Evolutionary conservation across 1,140 invertebrate genomes (phyloP).

Genomic region (Philaenus spumarius): DNA sequence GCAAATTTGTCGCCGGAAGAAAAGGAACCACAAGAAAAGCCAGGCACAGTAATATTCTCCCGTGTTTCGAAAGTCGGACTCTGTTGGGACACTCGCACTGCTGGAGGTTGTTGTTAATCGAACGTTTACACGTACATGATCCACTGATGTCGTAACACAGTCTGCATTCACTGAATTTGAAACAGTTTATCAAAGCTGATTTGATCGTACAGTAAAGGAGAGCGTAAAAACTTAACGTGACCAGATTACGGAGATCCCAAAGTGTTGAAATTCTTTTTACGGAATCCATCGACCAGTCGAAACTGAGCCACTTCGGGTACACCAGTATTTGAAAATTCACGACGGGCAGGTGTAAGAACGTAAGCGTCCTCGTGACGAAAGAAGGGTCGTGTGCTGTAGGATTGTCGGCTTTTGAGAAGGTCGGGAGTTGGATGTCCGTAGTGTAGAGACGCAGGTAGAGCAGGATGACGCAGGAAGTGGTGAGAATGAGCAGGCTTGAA

Average conservation of each 20-base stretch:
- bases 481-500: too few relatives aligned
- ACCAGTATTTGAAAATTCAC: slow-evolving; percentile 78
- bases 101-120: slow-evolving; percentile 43
- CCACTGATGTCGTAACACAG: too few relatives aligned
- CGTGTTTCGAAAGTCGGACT: too few relatives aligned
- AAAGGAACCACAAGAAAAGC: slow-evolving; percentile 83
- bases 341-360: slow-evolving; percentile 79
- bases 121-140: slow-evolving; percentile 34
- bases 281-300: slow-evolving; percentile 94
- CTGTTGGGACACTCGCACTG: too few relatives aligned
- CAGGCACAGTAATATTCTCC: slow-evolving; percentile 38
- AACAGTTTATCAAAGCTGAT: not conserved
- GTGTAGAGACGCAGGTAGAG: slow-evolving; percentile 45
- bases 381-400: slow-evolving; percentile 72
- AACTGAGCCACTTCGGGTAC: slow-evolving; percentile 74
- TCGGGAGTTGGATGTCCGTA: slow-evolving; percentile 56
- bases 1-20: slow-evolving; percentile 91
- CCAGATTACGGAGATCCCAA: slow-evolving; percentile 65
- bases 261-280: slow-evolving; percentile 69
- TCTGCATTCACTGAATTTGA: not conserved
- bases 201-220: not conserved
- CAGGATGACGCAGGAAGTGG: too few relatives aligned
- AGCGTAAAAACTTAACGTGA: slow-evolving; percentile 62
- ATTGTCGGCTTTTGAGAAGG: slow-evolving; percentile 84
- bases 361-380: slow-evolving; percentile 63